Base-by-base conservation (phyloP, 2,888 invertebrate species). In the Agrotis exclamationis region DNA sequence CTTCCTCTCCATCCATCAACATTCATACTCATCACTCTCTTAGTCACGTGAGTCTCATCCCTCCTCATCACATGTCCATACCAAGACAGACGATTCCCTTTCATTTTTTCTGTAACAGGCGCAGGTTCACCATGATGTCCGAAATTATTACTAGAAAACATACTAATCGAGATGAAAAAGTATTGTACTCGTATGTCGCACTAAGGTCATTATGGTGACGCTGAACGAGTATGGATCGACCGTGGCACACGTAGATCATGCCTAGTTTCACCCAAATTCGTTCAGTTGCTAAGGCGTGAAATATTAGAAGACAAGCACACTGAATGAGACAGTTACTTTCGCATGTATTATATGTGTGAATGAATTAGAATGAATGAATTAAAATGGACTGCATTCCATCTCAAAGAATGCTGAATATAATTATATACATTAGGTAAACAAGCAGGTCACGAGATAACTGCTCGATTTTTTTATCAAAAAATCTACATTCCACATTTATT, bases 401-500 rank as follows among this genome's bases (percentile, higher is more conserved):
- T 2, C 16, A 44, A 74, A 22, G 63, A 63, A 70, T 74, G 74
- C 63, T 33, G 74, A 22, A 44, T 67, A 39, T 39, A 39, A 39
- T 39, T 39, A 50, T 51, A 66, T 24, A 16, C 24, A 59, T 9
- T n/a, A 44, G 5, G n/a, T 1, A 22, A 44, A 33, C 18, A 63
- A 73, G 63, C 16, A 63, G 74, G 74, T 63, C 70, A 73, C 28
- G 44, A 50, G 22, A 28, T 28, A n/a, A 70, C 50, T 28, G 0
- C 4, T 28, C 20, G 2, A 54, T 22, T 3, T 6, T 20, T 20
- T 45, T 22, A 20, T 7, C 1, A 28, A 24, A 3, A 13, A 50
- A 50, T 44, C 28, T 44, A 50, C 13, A 44, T 53, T 74, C 11
- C 16, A 20, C 7, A 28, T 20, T 53, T 13, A 74, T 71, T 16